Conservation (phyloP, 2,888 invertebrate genomes). For the Rutpela maculata region DNA sequence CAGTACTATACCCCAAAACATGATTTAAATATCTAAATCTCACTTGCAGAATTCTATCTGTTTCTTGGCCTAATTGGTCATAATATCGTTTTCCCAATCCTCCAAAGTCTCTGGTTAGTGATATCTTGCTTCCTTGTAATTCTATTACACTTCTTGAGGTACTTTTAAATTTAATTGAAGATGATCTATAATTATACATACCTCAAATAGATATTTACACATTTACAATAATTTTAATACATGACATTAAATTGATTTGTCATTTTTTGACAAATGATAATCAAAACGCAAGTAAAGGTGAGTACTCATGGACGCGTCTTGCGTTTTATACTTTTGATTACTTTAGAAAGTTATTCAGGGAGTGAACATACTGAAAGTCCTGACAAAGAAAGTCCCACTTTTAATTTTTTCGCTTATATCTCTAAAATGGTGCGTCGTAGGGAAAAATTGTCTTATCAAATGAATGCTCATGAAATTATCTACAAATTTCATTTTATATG, state of each 20-base stretch:
- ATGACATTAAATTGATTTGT: not conserved
- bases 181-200: not conserved
- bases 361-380: no score
- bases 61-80: conserved; percentile 56
- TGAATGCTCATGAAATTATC: no score
- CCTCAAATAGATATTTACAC: not conserved
- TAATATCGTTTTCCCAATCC: conserved; percentile 65
- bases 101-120: conserved; percentile 52
- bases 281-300: not conserved
- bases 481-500: no score
- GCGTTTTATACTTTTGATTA: no score
- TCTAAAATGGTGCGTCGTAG: no score
- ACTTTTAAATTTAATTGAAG: not conserved
- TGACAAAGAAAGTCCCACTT: no score
- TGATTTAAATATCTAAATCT: conserved; percentile 15
- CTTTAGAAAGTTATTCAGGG: no score
- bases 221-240: not conserved
- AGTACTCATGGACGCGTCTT: no score
- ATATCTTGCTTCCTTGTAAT: conserved; percentile 44
- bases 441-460: no score
- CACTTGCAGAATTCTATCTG: conserved; percentile 67
- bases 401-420: no score
- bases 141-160: conserved; percentile 6
- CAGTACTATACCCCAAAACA: not conserved
- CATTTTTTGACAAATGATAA: not conserved